These are phyloP conservation scores for Seriola quinqueradiata DNA, from an alignment of 2,113 vertebrate genomes.

Conservation along the genomic window DNA sequence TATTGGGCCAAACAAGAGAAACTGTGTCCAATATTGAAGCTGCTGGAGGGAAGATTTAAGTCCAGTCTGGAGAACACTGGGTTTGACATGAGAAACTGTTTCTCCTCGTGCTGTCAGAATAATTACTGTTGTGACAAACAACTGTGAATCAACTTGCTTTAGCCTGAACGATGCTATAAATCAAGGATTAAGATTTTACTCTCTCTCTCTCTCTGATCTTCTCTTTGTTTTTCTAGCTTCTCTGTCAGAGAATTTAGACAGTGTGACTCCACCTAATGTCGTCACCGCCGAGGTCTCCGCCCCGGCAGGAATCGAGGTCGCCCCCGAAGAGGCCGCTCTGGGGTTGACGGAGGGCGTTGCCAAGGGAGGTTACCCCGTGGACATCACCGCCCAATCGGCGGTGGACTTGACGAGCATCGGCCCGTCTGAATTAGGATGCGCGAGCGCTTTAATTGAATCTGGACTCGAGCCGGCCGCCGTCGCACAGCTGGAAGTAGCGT, in stretches of 20 bases:
- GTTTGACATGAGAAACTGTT: neutral
- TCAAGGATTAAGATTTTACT: neutral
- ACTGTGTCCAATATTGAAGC: neutral
- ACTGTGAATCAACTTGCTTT: neutral
- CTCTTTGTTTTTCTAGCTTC: neutral
- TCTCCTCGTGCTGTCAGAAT: neutral
- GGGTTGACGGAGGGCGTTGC: constrained; percentile 64
- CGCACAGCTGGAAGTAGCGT: constrained; percentile 55
- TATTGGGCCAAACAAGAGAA: neutral
- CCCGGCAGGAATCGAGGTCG: constrained; percentile 23
- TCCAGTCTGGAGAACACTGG: neutral
- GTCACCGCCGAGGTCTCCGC: constrained; percentile 31
- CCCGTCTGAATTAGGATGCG: constrained; percentile 57
- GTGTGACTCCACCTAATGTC: constrained; percentile 17
- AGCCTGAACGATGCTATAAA: neutral
- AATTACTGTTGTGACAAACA: neutral
- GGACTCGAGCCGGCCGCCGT: constrained; percentile 56
- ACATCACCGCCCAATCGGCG: constrained; percentile 58
- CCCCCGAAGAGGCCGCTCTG: constrained; percentile 20
- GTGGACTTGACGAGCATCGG: constrained; percentile 54
- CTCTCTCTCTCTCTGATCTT: neutral
- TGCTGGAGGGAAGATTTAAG: neutral
- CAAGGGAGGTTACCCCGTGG: constrained; percentile 79
- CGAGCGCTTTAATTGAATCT: constrained; percentile 47
- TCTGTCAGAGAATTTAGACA: constrained; percentile 52